A percentile compares a stretch with the other conserved stretches of the same genome.
phyloP scores from a whole-genome alignment of 2,113 vertebrate genomes.

The Aegotheles bennettii region DNA sequence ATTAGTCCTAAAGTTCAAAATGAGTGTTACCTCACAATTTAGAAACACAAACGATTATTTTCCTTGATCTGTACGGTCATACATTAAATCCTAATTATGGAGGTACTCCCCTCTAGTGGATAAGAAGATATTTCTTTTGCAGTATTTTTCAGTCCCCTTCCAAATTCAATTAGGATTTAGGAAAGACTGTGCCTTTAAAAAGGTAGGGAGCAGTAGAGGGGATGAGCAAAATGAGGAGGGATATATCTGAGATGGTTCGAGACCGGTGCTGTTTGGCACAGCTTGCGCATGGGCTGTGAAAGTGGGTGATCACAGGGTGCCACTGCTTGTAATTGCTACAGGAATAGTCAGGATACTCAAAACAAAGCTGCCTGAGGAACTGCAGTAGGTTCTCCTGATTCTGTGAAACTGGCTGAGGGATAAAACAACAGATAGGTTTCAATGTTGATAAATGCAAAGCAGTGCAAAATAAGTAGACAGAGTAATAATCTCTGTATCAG shows the following conservation, averaged over 20 bases:
- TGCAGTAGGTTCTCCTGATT: neutral
- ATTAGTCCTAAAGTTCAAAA: neutral
- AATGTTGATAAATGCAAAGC: neutral
- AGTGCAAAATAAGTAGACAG: fast-evolving
- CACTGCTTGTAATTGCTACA: neutral
- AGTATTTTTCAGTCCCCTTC: neutral
- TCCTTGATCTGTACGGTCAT: fast-evolving
- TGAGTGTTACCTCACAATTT: fast-evolving
- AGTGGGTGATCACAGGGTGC: fast-evolving
- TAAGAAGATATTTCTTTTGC: neutral
- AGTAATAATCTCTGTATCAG: neutral
- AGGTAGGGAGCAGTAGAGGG: neutral
- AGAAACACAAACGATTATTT: neutral
- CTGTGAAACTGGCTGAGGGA: neutral
- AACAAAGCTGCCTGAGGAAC: neutral
- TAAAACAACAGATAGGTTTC: neutral
- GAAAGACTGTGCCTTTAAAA: neutral
- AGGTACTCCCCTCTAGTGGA: conserved; percentile 49
- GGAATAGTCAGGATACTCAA: neutral
- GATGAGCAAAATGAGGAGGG: neutral
- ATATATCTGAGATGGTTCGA: neutral
- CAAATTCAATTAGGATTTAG: neutral
- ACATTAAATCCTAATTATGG: neutral
- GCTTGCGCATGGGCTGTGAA: fast-evolving
- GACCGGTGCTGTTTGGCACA: neutral